Percentiles rank a stretch among this genome's conserved stretches.
Evolutionary conservation across 2,113 vertebrate species (phyloP).

Genomic region (Elanus axillaris): DNA sequence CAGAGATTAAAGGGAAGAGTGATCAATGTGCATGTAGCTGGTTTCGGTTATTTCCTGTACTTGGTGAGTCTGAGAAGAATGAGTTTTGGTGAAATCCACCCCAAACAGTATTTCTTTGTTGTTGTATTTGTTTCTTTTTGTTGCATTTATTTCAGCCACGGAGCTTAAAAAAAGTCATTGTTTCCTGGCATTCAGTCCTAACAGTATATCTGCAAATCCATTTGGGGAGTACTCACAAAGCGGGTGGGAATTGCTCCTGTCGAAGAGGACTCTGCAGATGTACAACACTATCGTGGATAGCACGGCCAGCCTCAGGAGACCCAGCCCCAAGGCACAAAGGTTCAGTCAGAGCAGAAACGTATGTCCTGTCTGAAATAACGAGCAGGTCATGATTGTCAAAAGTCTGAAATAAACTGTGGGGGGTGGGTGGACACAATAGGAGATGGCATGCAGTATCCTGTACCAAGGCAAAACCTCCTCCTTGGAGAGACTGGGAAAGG

Average conservation of each 20-base stretch:
- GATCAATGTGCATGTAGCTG: neutral
- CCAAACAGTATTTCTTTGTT: neutral
- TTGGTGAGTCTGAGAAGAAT: neutral
- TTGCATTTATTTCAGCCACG: neutral
- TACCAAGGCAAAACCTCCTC: neutral
- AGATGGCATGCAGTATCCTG: neutral
- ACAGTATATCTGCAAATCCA: neutral
- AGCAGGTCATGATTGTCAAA: neutral
- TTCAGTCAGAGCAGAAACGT: neutral
- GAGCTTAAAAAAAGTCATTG: neutral
- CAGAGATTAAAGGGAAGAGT: neutral
- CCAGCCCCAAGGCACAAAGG: neutral
- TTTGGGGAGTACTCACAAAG: neutral
- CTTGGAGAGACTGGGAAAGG: neutral
- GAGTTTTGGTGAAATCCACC: neutral
- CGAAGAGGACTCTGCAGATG: neutral
- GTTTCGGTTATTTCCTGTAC: neutral
- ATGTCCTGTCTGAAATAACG: neutral
- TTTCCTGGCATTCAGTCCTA: neutral
- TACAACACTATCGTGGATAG: fast-evolving
- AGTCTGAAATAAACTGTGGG: neutral
- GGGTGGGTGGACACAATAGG: neutral
- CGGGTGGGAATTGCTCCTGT: neutral
- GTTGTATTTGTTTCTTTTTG: neutral
- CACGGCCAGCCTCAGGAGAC: neutral